Conservation (phyloP, 2,888 invertebrate genomes). For the Ormyrus thymus region DNA sequence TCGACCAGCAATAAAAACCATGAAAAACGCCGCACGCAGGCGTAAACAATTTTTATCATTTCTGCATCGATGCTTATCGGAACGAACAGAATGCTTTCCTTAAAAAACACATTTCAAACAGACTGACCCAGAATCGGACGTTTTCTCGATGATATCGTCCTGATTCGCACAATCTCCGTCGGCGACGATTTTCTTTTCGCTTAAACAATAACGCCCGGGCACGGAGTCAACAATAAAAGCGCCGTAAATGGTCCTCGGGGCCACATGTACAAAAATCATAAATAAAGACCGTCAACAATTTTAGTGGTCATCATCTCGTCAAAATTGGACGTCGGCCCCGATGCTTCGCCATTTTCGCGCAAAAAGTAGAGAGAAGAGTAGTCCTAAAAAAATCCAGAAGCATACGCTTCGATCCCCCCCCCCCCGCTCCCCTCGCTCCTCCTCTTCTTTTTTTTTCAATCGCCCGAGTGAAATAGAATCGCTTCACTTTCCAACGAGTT, state of each 20-base stretch:
- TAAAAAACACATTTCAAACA: too few relatives aligned
- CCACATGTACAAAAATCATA: conserved; percentile 31
- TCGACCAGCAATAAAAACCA: too few relatives aligned
- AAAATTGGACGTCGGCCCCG: conserved; percentile 46
- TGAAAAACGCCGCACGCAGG: too few relatives aligned
- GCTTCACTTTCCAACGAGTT: conserved; percentile 52
- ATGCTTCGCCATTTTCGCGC: conserved; percentile 37
- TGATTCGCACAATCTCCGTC: too few relatives aligned
- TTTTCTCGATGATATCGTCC: too few relatives aligned
- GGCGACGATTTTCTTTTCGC: conserved; percentile 20
- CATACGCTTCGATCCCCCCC: not conserved
- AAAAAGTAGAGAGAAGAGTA: conserved; percentile 18
- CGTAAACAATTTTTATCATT: too few relatives aligned
- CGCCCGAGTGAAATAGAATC: conserved; percentile 54
- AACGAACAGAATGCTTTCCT: too few relatives aligned
- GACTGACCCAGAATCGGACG: too few relatives aligned
- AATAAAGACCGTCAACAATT: conserved; percentile 45
- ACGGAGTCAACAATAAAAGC: conserved; percentile 31
- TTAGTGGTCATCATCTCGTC: conserved; percentile 50
- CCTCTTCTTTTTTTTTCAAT: conserved; percentile 31
- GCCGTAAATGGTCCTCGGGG: not conserved
- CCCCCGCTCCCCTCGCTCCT: not conserved
- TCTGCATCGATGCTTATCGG: too few relatives aligned
- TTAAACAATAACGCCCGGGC: conserved; percentile 35
- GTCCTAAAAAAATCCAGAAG: conserved; percentile 19